Conservation (phyloP, 2,113 vertebrate genomes). For the Platichthys stellatus region DNA sequence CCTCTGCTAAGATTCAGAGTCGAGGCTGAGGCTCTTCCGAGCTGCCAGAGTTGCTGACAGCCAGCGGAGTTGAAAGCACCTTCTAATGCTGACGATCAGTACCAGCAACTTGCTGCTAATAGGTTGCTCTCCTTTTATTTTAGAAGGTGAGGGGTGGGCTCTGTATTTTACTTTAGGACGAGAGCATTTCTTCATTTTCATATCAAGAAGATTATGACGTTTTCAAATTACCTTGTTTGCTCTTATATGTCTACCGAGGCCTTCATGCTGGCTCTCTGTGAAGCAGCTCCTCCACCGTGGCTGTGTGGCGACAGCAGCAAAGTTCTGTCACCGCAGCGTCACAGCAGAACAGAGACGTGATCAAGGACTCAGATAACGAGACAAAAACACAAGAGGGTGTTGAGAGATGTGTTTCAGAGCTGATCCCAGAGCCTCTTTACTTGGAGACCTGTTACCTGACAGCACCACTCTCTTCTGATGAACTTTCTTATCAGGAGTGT, state of each 20-base stretch:
- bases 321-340: constrained; percentile 44
- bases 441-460: constrained; percentile 64
- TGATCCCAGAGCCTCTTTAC: constrained; percentile 60
- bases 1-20: constrained; percentile 68
- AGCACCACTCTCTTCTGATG: constrained; percentile 45
- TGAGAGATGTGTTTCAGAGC: constrained; percentile 56
- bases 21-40: constrained; percentile 68
- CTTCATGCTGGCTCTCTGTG: constrained; percentile 35
- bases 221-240: constrained; percentile 61
- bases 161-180: constrained; percentile 35
- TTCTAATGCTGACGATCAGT: constrained; percentile 79
- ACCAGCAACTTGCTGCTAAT: constrained; percentile 76
- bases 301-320: constrained; percentile 52
- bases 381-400: constrained; percentile 60
- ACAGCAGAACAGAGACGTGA: constrained; percentile 52
- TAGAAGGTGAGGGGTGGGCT: background rate
- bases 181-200: constrained; percentile 46
- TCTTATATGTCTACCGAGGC: constrained; percentile 35
- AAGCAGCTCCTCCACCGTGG: constrained; percentile 26
- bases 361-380: constrained; percentile 69
- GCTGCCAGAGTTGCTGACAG: constrained; percentile 78
- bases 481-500: constrained; percentile 40
- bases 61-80: constrained; percentile 78
- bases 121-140: constrained; percentile 60
- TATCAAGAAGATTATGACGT: constrained; percentile 58